These are phyloP conservation scores for Margaritifera margaritifera DNA, from an alignment of 2,888 invertebrate species.

Conservation along the genomic window DNA sequence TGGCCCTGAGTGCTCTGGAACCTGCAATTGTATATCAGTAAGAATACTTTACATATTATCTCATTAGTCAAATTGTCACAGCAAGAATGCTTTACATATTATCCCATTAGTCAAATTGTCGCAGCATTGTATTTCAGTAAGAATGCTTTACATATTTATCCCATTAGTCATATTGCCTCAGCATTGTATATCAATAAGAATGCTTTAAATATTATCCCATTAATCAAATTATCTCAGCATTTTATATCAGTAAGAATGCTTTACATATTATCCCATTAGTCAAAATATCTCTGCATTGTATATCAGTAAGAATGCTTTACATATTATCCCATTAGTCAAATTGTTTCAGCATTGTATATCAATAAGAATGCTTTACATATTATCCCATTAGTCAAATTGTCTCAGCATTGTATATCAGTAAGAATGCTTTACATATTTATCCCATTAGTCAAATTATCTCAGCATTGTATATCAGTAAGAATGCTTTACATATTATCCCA, in stretches of 20 bases:
- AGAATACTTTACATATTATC: constrained; percentile 29
- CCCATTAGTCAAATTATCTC: not conserved
- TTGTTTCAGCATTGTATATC: constrained; percentile 75
- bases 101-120: not conserved
- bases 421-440: constrained; percentile 30
- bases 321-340: constrained; percentile 4
- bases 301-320: constrained; percentile 75
- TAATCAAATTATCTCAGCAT: constrained; percentile 57
- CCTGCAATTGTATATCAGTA: constrained; percentile 78
- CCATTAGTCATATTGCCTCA: not conserved
- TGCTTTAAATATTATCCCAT: constrained; percentile 1
- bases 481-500: constrained; percentile 1
- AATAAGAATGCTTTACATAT: constrained; percentile 70
- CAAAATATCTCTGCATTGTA: constrained; percentile 73
- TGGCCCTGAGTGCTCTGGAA: constrained; percentile 77
- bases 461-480: constrained; percentile 78
- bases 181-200: constrained; percentile 78
- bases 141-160: constrained; percentile 4
- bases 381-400: constrained; percentile 3
- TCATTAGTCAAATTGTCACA: not conserved
- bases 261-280: constrained; percentile 1
- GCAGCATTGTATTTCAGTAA: constrained; percentile 78
- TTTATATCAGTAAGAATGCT: constrained; percentile 76
- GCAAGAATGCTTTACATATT: constrained; percentile 32
- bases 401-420: constrained; percentile 78